Percentiles rank a stretch among this genome's conserved stretches.
Conservation (phyloP, 2,888 invertebrate genomes). For the Meteorus colon region DNA sequence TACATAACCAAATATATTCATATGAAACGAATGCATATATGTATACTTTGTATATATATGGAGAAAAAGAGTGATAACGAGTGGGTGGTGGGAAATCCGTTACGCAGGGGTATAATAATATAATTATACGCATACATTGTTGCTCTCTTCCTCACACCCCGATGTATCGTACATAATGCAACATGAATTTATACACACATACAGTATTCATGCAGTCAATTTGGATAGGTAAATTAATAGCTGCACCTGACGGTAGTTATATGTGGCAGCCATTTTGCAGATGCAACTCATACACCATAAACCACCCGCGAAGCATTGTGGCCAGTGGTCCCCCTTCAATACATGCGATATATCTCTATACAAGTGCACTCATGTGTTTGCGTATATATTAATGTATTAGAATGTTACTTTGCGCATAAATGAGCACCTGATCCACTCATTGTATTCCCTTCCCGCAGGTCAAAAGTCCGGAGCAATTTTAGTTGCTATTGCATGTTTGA, state of each 20-base stretch:
- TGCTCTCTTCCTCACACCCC: background rate
- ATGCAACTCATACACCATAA: background rate
- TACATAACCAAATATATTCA: background rate
- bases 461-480: no score
- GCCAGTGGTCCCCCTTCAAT: background rate
- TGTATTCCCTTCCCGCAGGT: no score
- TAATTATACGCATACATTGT: background rate
- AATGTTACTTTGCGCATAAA: no score
- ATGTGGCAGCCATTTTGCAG: background rate
- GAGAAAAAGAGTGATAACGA: background rate
- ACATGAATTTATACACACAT: background rate
- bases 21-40: slow-evolving; percentile 14
- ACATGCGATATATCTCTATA: background rate
- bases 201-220: background rate
- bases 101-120: background rate
- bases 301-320: slow-evolving; percentile 3
- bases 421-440: no score
- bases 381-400: no score
- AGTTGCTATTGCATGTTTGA: no score
- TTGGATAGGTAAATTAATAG: background rate
- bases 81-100: background rate
- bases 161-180: background rate
- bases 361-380: background rate
- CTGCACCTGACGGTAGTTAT: background rate
- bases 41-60: background rate